These are phyloP conservation scores for Tragelaphus imberbis DNA, from an alignment of 2,113 vertebrate species.

Conservation along the genomic window DNA sequence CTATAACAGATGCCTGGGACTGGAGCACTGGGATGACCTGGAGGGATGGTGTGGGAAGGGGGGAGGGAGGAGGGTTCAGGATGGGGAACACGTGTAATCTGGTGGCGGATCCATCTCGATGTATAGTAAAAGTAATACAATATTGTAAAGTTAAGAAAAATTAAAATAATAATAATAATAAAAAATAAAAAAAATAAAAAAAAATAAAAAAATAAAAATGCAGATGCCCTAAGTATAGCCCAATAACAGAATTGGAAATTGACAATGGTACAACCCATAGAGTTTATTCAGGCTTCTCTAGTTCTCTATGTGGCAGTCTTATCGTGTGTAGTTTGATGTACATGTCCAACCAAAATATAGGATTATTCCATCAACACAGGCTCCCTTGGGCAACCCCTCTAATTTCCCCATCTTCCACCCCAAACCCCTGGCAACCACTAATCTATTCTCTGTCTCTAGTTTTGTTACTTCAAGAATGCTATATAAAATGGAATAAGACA, in stretches of 20 bases:
- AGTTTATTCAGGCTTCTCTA: neutral
- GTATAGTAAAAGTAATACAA: too few species aligned
- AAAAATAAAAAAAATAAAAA: too few species aligned
- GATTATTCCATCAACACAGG: neutral
- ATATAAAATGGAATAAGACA: neutral
- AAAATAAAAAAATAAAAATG: too few species aligned
- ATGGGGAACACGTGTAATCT: too few species aligned
- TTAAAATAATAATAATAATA: too few species aligned
- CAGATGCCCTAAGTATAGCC: neutral
- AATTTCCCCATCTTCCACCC: neutral
- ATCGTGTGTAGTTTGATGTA: neutral
- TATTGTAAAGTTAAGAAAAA: too few species aligned
- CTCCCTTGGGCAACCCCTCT: neutral
- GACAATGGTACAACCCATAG: neutral
- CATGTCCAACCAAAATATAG: neutral
- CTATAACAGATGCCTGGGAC: too few species aligned
- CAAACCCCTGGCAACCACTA: neutral
- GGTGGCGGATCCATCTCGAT: too few species aligned
- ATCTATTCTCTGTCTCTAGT: neutral
- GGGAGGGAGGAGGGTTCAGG: too few species aligned
- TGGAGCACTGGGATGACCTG: too few species aligned
- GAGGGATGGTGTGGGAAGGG: too few species aligned
- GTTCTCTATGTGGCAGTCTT: neutral
- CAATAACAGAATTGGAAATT: neutral
- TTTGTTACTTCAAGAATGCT: neutral